Conservation (phyloP, 2,113 vertebrate genomes). For the Scatophagus argus region DNA sequence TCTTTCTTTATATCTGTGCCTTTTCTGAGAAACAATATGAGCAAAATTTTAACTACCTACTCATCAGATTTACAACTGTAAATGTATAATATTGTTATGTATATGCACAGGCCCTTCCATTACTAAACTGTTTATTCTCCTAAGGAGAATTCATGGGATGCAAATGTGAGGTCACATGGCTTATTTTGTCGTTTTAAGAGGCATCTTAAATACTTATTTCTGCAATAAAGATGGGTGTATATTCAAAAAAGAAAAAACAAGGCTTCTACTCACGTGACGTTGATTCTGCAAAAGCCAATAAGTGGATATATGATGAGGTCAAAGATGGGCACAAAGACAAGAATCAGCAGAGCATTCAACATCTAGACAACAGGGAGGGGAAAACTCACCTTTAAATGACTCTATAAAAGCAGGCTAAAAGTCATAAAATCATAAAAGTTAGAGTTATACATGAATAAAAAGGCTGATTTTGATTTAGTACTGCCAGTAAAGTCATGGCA, state of each 20-base stretch:
- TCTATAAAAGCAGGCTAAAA: constrained; percentile 38
- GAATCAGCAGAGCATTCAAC: constrained; percentile 95
- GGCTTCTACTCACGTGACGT: constrained; percentile 91
- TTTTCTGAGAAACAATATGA: too few relatives aligned
- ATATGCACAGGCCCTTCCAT: neutral
- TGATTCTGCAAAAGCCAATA: constrained; percentile 88
- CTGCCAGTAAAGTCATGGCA: constrained; percentile 12
- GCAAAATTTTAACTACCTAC: too few relatives aligned
- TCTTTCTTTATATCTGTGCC: too few relatives aligned
- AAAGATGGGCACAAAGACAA: constrained; percentile 94
- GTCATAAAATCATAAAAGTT: constrained; percentile 65
- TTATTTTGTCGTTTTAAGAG: constrained; percentile 37
- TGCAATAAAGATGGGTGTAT: constrained; percentile 29
- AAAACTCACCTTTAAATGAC: constrained; percentile 10
- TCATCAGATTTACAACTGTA: neutral
- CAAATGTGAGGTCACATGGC: neutral
- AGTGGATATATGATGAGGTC: constrained; percentile 94
- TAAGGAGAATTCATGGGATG: neutral
- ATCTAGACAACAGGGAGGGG: constrained; percentile 82
- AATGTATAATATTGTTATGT: neutral
- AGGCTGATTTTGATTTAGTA: constrained; percentile 24
- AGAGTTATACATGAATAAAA: constrained; percentile 14
- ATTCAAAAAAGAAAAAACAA: too few relatives aligned
- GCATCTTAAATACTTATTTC: neutral
- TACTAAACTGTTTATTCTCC: neutral